A percentile compares a stretch with the other conserved stretches of the same genome.
These are phyloP conservation scores for Cyanistes caeruleus DNA, from an alignment of 2,113 vertebrate species.

Conservation along the genomic window DNA sequence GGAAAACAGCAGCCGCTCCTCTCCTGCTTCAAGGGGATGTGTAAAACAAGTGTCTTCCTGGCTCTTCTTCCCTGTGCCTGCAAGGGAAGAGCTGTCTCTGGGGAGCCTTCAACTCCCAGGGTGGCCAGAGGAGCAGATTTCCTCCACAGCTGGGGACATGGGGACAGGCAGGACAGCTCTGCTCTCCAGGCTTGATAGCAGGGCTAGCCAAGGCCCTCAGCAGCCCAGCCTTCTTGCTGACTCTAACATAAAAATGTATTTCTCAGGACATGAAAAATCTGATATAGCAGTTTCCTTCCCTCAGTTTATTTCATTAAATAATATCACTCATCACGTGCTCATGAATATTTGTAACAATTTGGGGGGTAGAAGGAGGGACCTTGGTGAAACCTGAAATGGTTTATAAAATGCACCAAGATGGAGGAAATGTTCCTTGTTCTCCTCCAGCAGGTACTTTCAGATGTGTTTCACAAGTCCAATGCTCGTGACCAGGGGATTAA, in stretches of 20 bases:
- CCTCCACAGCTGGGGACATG: neutral
- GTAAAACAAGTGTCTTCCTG: neutral
- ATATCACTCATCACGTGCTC: rapidly evolving
- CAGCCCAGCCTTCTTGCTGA: neutral
- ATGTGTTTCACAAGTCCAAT: neutral
- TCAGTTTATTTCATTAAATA: neutral
- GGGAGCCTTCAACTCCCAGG: neutral
- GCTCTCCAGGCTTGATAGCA: neutral
- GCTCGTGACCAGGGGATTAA: neutral
- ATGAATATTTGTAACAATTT: neutral
- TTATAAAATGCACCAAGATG: neutral
- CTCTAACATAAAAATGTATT: neutral
- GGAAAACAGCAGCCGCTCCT: neutral
- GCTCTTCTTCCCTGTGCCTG: neutral
- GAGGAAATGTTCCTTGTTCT: neutral
- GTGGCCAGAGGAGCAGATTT: neutral
- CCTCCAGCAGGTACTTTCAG: neutral
- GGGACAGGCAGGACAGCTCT: neutral
- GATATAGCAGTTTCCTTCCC: neutral
- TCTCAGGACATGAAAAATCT: neutral
- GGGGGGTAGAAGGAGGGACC: rapidly evolving
- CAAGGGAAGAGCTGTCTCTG: neutral
- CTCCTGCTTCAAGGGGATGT: neutral
- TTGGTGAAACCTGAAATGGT: neutral
- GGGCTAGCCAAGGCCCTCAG: neutral